Evolutionary conservation across 2,797 vertebrate species (phyloP).

Genomic region (Tenualosa ilisha): DNA sequence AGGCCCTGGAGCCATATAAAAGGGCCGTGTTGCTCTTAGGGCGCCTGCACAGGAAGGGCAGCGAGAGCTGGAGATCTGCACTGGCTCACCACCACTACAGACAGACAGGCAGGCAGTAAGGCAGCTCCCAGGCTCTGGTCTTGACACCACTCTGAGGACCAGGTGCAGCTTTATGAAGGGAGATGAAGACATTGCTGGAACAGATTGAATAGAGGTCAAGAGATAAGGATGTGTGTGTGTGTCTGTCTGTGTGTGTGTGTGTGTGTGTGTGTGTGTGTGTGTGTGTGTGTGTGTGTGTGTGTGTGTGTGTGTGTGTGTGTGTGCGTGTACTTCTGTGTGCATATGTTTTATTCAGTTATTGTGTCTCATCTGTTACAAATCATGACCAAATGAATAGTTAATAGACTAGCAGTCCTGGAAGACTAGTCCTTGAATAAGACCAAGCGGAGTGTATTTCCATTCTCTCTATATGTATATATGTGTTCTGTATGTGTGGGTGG

Average conservation of each 20-base stretch:
- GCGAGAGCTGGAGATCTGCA: background rate
- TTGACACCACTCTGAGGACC: background rate
- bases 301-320: background rate
- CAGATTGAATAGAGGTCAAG: background rate
- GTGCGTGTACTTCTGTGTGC: background rate
- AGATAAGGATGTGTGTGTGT: background rate
- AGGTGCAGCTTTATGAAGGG: conserved; percentile 11
- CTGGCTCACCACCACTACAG: background rate
- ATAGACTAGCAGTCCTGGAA: background rate
- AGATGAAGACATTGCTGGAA: conserved; percentile 13
- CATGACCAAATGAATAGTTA: background rate
- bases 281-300: background rate
- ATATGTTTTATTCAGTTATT: background rate
- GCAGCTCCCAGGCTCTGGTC: background rate
- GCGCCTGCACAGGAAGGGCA: conserved; percentile 15
- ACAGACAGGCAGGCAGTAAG: no score
- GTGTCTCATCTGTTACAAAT: background rate
- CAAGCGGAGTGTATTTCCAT: background rate
- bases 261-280: background rate
- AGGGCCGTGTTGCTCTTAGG: background rate
- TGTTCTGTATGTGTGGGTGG: background rate
- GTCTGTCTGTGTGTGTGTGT: background rate
- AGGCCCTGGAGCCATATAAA: background rate
- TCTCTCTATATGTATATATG: background rate
- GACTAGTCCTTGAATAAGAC: background rate